These are phyloP conservation scores for Heliconius himera DNA, from an alignment of 1,140 invertebrate genomes.

Conservation along the genomic window DNA sequence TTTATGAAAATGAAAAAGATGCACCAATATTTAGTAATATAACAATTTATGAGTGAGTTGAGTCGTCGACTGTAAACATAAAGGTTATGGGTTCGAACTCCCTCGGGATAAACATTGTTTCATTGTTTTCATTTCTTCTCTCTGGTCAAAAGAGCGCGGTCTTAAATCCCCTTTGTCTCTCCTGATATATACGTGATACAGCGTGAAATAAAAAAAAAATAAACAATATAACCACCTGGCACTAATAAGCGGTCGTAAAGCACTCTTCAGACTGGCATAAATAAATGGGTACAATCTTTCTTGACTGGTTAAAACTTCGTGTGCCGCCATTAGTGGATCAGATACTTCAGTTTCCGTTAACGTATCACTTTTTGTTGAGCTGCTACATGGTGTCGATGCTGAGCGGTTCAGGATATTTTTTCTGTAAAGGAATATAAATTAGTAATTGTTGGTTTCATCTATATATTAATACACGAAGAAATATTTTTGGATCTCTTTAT, in stretches of 20 bases:
- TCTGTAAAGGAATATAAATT: conserved; percentile 42
- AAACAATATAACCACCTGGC: conserved; percentile 69
- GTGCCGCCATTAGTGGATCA: conserved; percentile 55
- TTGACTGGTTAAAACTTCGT: conserved; percentile 83
- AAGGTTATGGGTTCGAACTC: not conserved
- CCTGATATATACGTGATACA: too few relatives aligned
- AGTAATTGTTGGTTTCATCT: not conserved
- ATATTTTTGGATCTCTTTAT: too few relatives aligned
- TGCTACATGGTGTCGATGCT: conserved; percentile 56
- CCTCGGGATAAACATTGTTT: too few relatives aligned
- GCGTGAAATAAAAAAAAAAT: not conserved
- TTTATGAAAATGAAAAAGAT: too few relatives aligned
- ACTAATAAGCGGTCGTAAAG: conserved; percentile 86
- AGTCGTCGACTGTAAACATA: too few relatives aligned
- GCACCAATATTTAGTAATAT: too few relatives aligned
- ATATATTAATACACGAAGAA: not conserved
- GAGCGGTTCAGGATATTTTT: conserved; percentile 61
- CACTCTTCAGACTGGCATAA: conserved; percentile 85
- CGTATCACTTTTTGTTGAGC: conserved; percentile 33
- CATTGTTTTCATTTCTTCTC: too few relatives aligned
- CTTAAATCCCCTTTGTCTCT: too few relatives aligned
- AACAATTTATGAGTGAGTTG: too few relatives aligned
- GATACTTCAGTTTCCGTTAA: conserved; percentile 36
- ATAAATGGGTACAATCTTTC: conserved; percentile 86
- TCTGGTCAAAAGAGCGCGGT: too few relatives aligned